Evolutionary conservation across 2,113 vertebrate genomes (phyloP).

Genomic region (Equus quagga): DNA sequence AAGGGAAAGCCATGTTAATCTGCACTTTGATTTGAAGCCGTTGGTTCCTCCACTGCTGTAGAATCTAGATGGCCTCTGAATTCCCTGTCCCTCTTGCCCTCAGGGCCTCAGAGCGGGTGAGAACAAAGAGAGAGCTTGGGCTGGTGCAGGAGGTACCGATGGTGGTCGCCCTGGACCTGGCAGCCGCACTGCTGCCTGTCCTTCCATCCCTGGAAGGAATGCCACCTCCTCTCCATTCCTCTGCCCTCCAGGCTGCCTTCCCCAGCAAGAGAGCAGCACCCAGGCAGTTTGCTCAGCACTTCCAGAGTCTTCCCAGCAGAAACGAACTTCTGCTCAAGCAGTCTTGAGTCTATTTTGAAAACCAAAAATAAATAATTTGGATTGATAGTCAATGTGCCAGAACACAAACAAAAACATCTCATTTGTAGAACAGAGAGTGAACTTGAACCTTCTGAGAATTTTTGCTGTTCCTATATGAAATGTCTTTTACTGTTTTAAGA

Average conservation of each 20-base stretch:
- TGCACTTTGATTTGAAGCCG: background rate
- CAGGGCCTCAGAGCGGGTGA: background rate
- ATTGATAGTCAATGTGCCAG: background rate
- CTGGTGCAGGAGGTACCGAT: background rate
- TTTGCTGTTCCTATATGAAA: background rate
- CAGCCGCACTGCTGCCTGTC: background rate
- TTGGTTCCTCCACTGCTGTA: background rate
- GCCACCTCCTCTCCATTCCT: background rate
- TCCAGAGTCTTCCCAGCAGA: background rate
- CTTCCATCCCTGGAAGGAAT: background rate
- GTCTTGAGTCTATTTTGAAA: conserved; percentile 33
- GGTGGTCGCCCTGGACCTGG: background rate
- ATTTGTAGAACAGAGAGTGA: background rate
- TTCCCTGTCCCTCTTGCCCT: background rate
- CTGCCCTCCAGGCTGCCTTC: background rate
- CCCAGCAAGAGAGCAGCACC: background rate
- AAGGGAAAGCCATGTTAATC: background rate
- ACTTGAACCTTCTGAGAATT: conserved; percentile 42
- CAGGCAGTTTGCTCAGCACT: background rate
- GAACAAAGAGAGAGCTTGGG: background rate
- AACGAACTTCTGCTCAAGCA: background rate
- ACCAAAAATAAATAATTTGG: conserved; percentile 55
- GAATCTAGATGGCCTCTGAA: background rate
- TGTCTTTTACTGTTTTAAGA: conserved; percentile 47
- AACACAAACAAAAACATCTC: conserved; percentile 9